Evolutionary conservation across 2,888 invertebrate species (phyloP).

Genomic region (Aproaerema taeniolella): DNA sequence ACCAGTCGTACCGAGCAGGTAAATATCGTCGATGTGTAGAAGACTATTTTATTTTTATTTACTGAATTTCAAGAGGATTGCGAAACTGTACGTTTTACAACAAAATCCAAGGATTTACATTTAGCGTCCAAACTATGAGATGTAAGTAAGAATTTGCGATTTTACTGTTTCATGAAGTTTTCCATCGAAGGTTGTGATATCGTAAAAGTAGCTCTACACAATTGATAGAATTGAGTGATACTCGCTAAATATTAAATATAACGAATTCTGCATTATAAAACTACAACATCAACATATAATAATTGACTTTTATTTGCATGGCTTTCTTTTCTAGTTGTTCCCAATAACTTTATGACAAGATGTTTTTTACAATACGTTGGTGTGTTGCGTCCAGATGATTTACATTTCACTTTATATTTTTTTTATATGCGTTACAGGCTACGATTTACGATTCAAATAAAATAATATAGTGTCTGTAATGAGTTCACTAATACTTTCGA

Average conservation of each 20-base stretch:
- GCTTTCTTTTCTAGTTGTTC: slow-evolving; percentile 19
- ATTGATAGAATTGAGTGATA: slow-evolving; percentile 66
- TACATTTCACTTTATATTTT: slow-evolving; percentile 60
- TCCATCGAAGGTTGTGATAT: slow-evolving; percentile 67
- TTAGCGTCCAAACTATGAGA: slow-evolving; percentile 34
- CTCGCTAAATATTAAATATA: slow-evolving; percentile 54
- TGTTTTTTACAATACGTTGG: too few species aligned
- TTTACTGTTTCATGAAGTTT: slow-evolving; percentile 65
- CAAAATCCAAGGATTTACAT: slow-evolving; percentile 38
- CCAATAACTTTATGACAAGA: too few species aligned
- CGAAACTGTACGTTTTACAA: slow-evolving; percentile 41
- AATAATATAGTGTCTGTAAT: slow-evolving; percentile 61
- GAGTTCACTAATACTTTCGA: slow-evolving; percentile 48
- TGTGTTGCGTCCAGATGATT: slow-evolving; percentile 38
- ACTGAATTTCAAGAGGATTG: slow-evolving; percentile 48
- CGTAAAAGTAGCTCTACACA: slow-evolving; percentile 73
- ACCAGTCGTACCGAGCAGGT: slow-evolving; percentile 70
- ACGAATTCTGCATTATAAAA: slow-evolving; percentile 29
- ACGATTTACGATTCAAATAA: slow-evolving; percentile 54
- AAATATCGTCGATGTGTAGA: slow-evolving; percentile 63
- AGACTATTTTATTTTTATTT: slow-evolving; percentile 65
- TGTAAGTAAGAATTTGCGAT: slow-evolving; percentile 47
- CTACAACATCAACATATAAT: slow-evolving; percentile 11
- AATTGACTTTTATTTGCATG: slow-evolving; percentile 18
- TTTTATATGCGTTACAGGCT: slow-evolving; percentile 65